phyloP scores from a whole-genome alignment of 2,113 vertebrate species.

The Melospiza georgiana region DNA sequence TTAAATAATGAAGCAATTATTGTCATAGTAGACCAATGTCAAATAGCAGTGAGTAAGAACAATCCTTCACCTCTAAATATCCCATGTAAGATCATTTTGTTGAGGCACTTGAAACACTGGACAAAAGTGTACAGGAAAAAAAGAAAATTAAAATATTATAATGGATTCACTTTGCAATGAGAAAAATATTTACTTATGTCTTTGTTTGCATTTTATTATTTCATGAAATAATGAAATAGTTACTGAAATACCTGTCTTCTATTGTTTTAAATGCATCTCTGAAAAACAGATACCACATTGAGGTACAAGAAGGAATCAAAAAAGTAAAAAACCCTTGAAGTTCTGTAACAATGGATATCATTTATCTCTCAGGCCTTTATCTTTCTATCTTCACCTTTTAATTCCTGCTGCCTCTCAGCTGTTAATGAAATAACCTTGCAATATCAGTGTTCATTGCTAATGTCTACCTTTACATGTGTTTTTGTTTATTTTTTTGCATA shows the following conservation, averaged over 20 bases:
- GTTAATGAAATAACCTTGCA: not conserved
- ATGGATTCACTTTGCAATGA: not conserved
- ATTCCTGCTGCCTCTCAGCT: not conserved
- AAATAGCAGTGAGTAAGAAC: constrained; percentile 9
- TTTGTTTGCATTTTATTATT: not conserved
- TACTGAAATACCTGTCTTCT: not conserved
- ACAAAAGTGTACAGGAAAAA: not conserved
- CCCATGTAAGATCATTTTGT: not conserved
- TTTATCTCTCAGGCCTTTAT: not conserved
- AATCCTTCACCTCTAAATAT: constrained; percentile 5
- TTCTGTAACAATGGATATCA: not conserved
- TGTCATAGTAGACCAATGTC: constrained; percentile 24
- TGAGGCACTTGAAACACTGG: not conserved
- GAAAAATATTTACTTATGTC: not conserved
- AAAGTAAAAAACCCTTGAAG: not conserved
- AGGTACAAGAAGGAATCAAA: not conserved
- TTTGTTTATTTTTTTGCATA: not conserved
- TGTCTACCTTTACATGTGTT: not conserved
- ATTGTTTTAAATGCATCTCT: not conserved
- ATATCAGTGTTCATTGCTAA: not conserved
- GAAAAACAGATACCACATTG: not conserved
- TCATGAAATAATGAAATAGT: not conserved
- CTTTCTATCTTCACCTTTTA: not conserved
- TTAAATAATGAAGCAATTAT: constrained; percentile 52
- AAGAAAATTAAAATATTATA: not conserved